phyloP scores from a whole-genome alignment of 2,888 invertebrate species.

The Oegoconia quadripuncta region DNA sequence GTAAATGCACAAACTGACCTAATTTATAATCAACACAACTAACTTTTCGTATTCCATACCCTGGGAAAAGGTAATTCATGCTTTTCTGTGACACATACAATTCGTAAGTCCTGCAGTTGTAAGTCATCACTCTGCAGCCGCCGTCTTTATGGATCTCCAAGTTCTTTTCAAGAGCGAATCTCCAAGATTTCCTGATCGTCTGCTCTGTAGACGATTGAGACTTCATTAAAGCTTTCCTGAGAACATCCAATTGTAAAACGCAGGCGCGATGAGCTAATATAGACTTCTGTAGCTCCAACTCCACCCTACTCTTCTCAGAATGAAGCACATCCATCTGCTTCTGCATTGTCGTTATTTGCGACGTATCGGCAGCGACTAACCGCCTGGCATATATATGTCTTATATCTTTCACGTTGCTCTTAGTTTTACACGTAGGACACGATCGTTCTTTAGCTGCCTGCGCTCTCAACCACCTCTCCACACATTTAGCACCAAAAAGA shows the following conservation, averaged over 20 bases:
- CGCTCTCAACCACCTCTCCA: slow-evolving; percentile 85
- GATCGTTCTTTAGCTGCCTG: slow-evolving; percentile 76
- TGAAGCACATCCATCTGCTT: slow-evolving; percentile 79
- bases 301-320: slow-evolving; percentile 77
- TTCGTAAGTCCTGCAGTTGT: slow-evolving; percentile 81
- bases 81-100: slow-evolving; percentile 88
- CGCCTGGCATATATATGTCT: slow-evolving; percentile 89
- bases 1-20: slow-evolving; percentile 85
- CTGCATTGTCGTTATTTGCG: slow-evolving; percentile 84
- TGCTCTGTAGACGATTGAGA: slow-evolving; percentile 48
- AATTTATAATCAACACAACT: slow-evolving; percentile 82
- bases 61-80: slow-evolving; percentile 83
- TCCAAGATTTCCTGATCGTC: slow-evolving; percentile 41
- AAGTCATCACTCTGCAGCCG: slow-evolving; percentile 89
- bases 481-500: slow-evolving; percentile 91
- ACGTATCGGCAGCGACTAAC: slow-evolving; percentile 87
- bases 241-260: slow-evolving; percentile 44
- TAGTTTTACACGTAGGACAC: slow-evolving; percentile 94
- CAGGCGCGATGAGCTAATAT: slow-evolving; percentile 54
- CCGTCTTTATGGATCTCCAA: slow-evolving; percentile 83
- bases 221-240: slow-evolving; percentile 47
- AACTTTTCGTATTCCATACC: slow-evolving; percentile 89
- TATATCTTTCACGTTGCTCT: slow-evolving; percentile 83
- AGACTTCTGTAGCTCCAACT: slow-evolving; percentile 79
- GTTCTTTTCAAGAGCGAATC: slow-evolving; percentile 81